Evolutionary conservation across 2,888 invertebrate genomes (phyloP).

Genomic region (Orthosia incerta): DNA sequence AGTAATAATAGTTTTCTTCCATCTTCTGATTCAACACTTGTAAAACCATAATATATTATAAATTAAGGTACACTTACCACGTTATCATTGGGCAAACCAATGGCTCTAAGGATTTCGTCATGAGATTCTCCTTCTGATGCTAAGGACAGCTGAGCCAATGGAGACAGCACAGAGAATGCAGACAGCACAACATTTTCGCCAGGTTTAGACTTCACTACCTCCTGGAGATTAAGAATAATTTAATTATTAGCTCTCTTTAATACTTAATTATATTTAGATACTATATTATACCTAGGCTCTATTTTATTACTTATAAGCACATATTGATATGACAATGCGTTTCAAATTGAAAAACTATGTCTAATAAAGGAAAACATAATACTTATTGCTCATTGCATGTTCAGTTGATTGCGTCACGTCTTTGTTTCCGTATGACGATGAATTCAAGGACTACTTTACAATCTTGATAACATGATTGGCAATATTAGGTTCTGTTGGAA

Average conservation of each 20-base stretch:
- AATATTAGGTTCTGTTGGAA: conserved; percentile 13
- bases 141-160: conserved; percentile 80
- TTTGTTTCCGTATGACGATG: conserved; percentile 47
- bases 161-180: conserved; percentile 85
- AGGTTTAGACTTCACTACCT: conserved; percentile 73
- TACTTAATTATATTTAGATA: background rate
- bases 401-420: conserved; percentile 41
- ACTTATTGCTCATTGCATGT: conserved; percentile 10
- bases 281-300: background rate
- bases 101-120: conserved; percentile 78
- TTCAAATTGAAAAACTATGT: conserved; percentile 31
- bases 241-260: background rate
- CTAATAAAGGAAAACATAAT: conserved; percentile 43
- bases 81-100: conserved; percentile 80
- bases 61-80: conserved; percentile 64
- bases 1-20: background rate
- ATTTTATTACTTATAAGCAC: background rate
- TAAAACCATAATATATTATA: no score
- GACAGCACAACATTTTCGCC: conserved; percentile 83
- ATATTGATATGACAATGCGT: conserved; percentile 11
- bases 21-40: background rate
- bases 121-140: conserved; percentile 82
- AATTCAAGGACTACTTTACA: conserved; percentile 27
- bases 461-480: conserved; percentile 37
- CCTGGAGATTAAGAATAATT: conserved; percentile 69